Percentiles rank a stretch among this genome's conserved stretches.
Evolutionary conservation across 2,888 invertebrate species (phyloP).

Genomic region (Ceratothoa steindachneri): DNA sequence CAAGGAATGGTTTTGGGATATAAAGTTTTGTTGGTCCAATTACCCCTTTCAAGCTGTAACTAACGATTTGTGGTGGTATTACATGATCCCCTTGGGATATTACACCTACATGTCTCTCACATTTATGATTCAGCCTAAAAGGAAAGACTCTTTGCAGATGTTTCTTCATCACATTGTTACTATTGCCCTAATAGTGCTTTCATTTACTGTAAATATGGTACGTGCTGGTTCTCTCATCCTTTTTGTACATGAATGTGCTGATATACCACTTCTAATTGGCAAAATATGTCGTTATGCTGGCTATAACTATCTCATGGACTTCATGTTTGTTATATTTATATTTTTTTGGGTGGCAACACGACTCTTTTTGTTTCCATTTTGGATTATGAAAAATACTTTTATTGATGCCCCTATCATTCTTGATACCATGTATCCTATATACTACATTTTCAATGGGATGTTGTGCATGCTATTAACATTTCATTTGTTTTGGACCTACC

Average conservation of each 20-base stretch:
- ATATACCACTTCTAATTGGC: constrained; percentile 85
- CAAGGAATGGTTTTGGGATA: constrained; percentile 90
- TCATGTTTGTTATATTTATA: constrained; percentile 80
- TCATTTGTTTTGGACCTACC: constrained; percentile 88
- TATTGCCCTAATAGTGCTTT: constrained; percentile 79
- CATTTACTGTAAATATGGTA: constrained; percentile 91
- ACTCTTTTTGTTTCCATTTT: constrained; percentile 80
- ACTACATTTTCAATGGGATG: constrained; percentile 86
- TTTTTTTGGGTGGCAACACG: constrained; percentile 87
- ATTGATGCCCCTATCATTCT: constrained; percentile 77
- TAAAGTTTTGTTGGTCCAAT: constrained; percentile 75
- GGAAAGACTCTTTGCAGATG: constrained; percentile 95
- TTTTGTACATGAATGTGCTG: constrained; percentile 80
- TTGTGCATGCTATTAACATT: constrained; percentile 71
- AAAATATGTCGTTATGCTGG: constrained; percentile 91
- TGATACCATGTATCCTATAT: constrained; percentile 82
- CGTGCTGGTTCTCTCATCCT: constrained; percentile 86
- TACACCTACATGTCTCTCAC: constrained; percentile 91
- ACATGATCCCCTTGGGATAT: constrained; percentile 89
- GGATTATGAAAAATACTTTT: constrained; percentile 70
- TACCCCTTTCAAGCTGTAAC: constrained; percentile 75
- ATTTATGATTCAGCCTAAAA: constrained; percentile 89
- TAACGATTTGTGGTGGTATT: constrained; percentile 89
- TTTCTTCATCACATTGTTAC: constrained; percentile 95
- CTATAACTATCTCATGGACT: constrained; percentile 80